Evolutionary conservation across 2,113 vertebrate genomes (phyloP), one percentile per base, ranked within the genome.

Genomic region (Pangasianodon gigas): DNA sequence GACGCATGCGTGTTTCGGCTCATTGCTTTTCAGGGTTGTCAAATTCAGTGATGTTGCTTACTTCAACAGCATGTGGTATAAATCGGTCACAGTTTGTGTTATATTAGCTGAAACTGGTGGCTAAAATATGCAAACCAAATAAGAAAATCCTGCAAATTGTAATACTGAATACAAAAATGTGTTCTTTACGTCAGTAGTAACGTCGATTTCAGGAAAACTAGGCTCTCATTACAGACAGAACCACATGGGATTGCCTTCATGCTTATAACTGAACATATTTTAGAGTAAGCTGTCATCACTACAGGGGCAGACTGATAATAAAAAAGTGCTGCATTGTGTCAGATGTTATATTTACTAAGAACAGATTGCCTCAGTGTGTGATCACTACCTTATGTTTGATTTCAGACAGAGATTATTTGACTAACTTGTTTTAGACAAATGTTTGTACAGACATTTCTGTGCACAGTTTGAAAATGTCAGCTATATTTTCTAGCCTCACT

Each of bases 1-100:
- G 19, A 80, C 95, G 95, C 96, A 95, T n/a, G 95, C 95, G 94
- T 90, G 89, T 60, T 89, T 32, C 46, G 19, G 24, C 54, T 37
- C 84, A 6, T 16, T 26, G 74, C 54, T 2, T 67, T 54, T 81
- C 24, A 6, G 82, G 56, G 44, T 48, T 52, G 58, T 85, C 44
- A 85, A 67, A 60, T 60, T 60, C 82, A 84, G 19, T 62, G 10
- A 84, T 62, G 37, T 60, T 62, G 82, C 56, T 29, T 62, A 46
- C 3, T 44, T 84, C 26, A 44, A 18, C 52, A 14, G 82, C 56
- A 60, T 84, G 37, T 84, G 82, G 3, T 26, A 44, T 44, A 11
- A 62, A 44, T 84, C 56, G 37, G 56, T 84, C 82, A 62, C 56
- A 44, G 82, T 62, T 84, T 84, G 54, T 75, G 51, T 75, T 41